Evolutionary conservation across 2,113 vertebrate genomes (phyloP).

Genomic region (Mellivora capensis): DNA sequence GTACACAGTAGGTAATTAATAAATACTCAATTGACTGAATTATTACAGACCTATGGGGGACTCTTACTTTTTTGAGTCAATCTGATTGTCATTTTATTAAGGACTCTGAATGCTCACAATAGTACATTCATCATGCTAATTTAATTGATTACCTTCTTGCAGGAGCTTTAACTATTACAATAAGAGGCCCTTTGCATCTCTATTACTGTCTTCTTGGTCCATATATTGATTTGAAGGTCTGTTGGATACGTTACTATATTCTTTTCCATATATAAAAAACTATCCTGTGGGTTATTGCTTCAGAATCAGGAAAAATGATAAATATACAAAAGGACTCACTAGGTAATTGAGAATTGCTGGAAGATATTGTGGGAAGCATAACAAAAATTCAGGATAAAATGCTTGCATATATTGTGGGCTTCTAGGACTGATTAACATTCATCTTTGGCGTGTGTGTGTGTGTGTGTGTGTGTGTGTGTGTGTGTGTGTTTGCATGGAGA

Average conservation of each 20-base stretch:
- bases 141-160: neutral
- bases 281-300: neutral
- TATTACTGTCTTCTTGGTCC: neutral
- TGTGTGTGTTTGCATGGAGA: neutral
- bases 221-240: constrained; percentile 17
- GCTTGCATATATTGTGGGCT: neutral
- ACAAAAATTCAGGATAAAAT: neutral
- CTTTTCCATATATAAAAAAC: neutral
- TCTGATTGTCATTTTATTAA: constrained; percentile 8
- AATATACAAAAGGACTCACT: neutral
- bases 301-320: neutral
- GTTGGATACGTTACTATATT: neutral
- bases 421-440: neutral
- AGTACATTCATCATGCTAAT: neutral
- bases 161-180: neutral
- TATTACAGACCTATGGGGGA: neutral
- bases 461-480: neutral
- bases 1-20: neutral
- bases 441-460: neutral
- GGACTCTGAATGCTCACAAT: neutral
- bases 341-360: neutral
- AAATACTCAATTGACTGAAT: neutral
- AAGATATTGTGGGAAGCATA: neutral
- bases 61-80: neutral
- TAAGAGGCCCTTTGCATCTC: constrained; percentile 23